Percentiles rank a stretch among this genome's conserved stretches.
Evolutionary conservation across 1,140 invertebrate genomes (phyloP).

Genomic region (Zaprionus inermis): DNA sequence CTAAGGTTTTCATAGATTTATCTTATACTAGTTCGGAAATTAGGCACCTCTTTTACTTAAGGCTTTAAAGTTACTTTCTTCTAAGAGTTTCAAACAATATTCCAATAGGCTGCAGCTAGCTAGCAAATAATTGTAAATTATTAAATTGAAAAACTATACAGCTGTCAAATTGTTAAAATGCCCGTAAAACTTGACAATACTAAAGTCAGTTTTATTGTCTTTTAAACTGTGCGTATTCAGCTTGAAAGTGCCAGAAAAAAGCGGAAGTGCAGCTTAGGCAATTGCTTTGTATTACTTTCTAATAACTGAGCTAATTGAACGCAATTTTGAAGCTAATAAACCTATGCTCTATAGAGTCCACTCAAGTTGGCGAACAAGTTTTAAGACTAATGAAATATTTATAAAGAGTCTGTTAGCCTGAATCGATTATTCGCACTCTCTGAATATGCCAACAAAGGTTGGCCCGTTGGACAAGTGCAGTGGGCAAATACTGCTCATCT

Average conservation of each 20-base stretch:
- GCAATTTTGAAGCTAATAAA: background rate
- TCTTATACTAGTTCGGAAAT: background rate
- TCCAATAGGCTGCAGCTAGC: background rate
- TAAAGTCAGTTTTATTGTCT: background rate
- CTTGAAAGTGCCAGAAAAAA: background rate
- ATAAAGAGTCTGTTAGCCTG: background rate
- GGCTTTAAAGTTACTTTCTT: background rate
- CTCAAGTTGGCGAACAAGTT: background rate
- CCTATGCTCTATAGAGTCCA: background rate
- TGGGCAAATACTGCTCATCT: background rate
- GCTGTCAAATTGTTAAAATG: background rate
- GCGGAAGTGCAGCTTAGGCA: background rate
- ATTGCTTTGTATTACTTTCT: background rate
- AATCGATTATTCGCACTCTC: constrained; percentile 24
- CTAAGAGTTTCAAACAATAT: background rate
- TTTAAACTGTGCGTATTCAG: background rate
- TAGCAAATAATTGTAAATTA: background rate
- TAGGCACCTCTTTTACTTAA: background rate
- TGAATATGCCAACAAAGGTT: constrained; percentile 30
- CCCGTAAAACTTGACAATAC: background rate
- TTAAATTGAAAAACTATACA: background rate
- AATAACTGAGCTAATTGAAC: background rate
- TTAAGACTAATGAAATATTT: background rate
- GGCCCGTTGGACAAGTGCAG: background rate
- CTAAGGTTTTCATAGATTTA: background rate